phyloP scores from a whole-genome alignment of 2,113 vertebrate species.

The Cranoglanis bouderius region DNA sequence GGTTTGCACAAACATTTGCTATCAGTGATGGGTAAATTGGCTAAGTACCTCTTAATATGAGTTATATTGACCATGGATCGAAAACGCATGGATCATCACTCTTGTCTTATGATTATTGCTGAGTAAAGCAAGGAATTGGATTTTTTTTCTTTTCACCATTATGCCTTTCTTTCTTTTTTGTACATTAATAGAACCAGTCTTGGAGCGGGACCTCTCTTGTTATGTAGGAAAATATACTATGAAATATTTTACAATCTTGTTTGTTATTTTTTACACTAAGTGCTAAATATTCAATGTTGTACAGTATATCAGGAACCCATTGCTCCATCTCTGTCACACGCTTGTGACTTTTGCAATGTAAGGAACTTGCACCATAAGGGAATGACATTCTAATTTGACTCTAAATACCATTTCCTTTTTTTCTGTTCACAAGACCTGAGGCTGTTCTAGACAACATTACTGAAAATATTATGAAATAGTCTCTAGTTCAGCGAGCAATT shows the following conservation, averaged over 20 bases:
- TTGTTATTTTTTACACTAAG: neutral
- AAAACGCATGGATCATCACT: neutral
- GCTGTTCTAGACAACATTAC: neutral
- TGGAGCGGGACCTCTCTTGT: neutral
- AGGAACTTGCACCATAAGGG: neutral
- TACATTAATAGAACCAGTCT: neutral
- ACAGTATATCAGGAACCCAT: neutral
- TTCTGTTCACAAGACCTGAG: neutral
- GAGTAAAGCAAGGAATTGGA: neutral
- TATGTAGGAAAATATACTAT: neutral
- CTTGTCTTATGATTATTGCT: neutral
- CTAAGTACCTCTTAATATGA: conserved; percentile 37
- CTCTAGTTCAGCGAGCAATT: neutral
- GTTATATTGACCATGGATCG: neutral
- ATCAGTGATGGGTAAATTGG: conserved; percentile 35
- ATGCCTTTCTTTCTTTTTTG: neutral
- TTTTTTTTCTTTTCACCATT: neutral
- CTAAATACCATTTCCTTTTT: conserved; percentile 17
- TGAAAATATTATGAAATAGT: neutral
- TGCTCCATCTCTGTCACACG: neutral
- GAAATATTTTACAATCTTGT: neutral
- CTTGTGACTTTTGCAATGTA: neutral
- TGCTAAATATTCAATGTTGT: neutral
- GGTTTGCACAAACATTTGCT: conserved; percentile 40
- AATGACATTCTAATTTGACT: neutral